Percentiles rank a stretch among this genome's conserved stretches.
These are phyloP conservation scores for Gavia stellata DNA, from an alignment of 2,113 vertebrate species.

Conservation along the genomic window DNA sequence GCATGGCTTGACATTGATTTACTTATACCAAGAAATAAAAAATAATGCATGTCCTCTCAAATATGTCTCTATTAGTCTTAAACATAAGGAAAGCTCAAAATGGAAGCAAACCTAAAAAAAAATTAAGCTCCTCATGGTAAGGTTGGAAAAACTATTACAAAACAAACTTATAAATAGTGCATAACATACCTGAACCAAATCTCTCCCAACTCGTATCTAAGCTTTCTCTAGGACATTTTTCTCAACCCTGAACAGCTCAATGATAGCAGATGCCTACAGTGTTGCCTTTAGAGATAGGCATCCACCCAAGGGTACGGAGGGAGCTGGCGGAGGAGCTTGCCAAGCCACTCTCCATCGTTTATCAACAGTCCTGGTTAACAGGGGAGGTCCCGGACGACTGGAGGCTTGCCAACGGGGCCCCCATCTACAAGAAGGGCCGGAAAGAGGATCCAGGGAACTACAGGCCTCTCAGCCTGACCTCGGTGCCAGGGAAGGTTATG, in stretches of 20 bases:
- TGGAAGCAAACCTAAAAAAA: not conserved
- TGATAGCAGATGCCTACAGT: not conserved
- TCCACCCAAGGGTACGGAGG: too few species aligned
- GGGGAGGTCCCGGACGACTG: too few species aligned
- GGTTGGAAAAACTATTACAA: not conserved
- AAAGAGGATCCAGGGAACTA: too few species aligned
- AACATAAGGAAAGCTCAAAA: not conserved
- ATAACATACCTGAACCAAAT: not conserved
- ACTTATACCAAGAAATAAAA: not conserved
- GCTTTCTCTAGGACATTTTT: not conserved
- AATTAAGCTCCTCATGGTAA: not conserved
- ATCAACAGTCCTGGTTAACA: too few species aligned
- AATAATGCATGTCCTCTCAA: not conserved
- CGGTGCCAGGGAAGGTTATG: too few species aligned
- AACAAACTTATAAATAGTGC: not conserved
- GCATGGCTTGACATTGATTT: not conserved
- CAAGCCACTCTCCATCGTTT: too few species aligned
- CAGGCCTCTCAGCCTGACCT: too few species aligned
- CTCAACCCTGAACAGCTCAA: not conserved
- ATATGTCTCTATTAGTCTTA: not conserved
- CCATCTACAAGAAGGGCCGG: too few species aligned
- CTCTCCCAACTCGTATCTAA: not conserved
- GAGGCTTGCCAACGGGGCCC: too few species aligned
- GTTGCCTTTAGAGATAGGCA: not conserved
- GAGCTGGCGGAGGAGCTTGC: too few species aligned